A percentile compares a stretch with the other conserved stretches of the same genome.
These are phyloP conservation scores for Matsumurasca onukii DNA, from an alignment of 1,140 invertebrate genomes.

Conservation along the genomic window DNA sequence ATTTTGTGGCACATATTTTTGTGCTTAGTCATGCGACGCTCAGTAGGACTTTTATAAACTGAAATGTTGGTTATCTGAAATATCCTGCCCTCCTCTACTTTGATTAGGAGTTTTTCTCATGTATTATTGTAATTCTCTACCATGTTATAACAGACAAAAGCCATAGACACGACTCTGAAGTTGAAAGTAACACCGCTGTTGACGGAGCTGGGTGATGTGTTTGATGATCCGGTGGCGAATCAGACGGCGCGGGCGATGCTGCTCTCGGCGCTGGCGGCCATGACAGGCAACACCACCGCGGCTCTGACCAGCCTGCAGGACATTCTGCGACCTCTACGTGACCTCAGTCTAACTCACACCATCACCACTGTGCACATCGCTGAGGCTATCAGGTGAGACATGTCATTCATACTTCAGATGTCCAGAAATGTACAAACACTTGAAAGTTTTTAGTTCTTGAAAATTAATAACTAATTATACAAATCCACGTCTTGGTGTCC, in stretches of 20 bases:
- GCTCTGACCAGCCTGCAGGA: constrained; percentile 70
- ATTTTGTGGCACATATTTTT: too few relatives aligned
- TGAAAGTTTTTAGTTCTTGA: too few relatives aligned
- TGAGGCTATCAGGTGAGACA: constrained; percentile 53
- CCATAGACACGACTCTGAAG: constrained; percentile 59
- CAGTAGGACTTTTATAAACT: too few relatives aligned
- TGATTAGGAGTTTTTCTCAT: too few relatives aligned
- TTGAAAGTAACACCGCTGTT: constrained; percentile 66
- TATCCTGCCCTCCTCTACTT: too few relatives aligned
- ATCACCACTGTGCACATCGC: constrained; percentile 47
- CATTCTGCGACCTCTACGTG: constrained; percentile 67
- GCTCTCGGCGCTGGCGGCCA: constrained; percentile 61
- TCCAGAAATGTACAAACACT: too few relatives aligned
- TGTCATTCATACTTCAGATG: too few relatives aligned
- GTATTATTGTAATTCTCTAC: too few relatives aligned
- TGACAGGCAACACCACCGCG: constrained; percentile 67
- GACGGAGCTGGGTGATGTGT: constrained; percentile 66
- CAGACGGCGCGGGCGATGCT: constrained; percentile 67
- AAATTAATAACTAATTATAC: too few relatives aligned
- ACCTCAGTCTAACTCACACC: constrained; percentile 63
- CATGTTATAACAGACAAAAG: constrained; percentile 53
- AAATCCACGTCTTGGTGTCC: too few relatives aligned
- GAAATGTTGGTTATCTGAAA: too few relatives aligned
- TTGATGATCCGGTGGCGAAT: constrained; percentile 73
- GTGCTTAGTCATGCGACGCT: too few relatives aligned